Percentiles rank a stretch among this genome's conserved stretches.
Conservation (phyloP, 2,797 vertebrate genomes). For the Etheostoma perlongum region DNA sequence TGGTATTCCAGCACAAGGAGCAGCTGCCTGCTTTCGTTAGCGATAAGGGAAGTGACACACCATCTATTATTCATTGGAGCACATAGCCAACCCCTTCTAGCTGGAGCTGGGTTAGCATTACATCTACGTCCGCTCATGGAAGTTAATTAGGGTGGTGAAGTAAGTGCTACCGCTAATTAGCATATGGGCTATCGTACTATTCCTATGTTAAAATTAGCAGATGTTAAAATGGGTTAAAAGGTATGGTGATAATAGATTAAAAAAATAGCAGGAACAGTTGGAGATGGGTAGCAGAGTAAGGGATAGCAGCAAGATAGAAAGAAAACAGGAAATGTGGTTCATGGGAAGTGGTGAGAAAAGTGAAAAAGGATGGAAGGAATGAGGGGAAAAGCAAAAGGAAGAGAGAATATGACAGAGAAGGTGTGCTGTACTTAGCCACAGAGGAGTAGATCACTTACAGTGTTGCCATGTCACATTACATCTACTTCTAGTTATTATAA, state of each 20-base stretch:
- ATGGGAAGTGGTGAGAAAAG: background rate
- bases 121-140: conserved; percentile 51
- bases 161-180: conserved; percentile 59
- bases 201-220: conserved; percentile 36
- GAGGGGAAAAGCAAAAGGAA: conserved; percentile 3
- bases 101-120: conserved; percentile 44
- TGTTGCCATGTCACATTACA: conserved; percentile 37
- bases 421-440: conserved; percentile 1
- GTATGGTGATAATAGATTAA: conserved; percentile 16
- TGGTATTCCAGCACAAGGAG: conserved; percentile 51
- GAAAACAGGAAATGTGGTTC: background rate
- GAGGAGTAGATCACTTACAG: conserved; percentile 48
- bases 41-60: conserved; percentile 63
- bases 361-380: background rate
- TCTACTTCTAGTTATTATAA: conserved; percentile 20
- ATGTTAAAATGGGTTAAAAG: conserved; percentile 31
- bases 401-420: background rate
- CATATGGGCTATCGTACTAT: conserved; percentile 30
- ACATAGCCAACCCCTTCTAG: conserved; percentile 53
- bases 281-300: background rate
- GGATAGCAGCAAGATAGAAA: background rate
- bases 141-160: conserved; percentile 54
- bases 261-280: conserved; percentile 1
- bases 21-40: conserved; percentile 76
- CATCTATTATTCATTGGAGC: conserved; percentile 77